Evolutionary conservation across 2,797 vertebrate species (phyloP).

Genomic region (Chloroceryle amazona): DNA sequence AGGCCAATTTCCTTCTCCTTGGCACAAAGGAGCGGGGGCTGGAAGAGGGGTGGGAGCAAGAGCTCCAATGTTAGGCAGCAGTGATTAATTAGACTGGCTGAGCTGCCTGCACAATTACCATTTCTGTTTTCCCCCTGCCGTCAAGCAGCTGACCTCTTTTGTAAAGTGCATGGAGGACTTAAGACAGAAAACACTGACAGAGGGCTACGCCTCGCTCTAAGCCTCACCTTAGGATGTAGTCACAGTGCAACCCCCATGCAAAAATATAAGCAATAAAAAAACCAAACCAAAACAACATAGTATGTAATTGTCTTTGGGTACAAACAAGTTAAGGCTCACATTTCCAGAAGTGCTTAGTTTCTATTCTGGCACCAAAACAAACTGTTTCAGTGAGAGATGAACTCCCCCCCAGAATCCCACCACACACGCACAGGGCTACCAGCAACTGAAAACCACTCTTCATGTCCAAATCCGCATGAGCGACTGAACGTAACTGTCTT

Average conservation of each 20-base stretch:
- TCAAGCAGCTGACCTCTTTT: background rate
- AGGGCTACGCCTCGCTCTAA: background rate
- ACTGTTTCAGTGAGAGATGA: background rate
- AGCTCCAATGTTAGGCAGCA: background rate
- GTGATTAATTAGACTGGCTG: background rate
- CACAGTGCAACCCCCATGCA: background rate
- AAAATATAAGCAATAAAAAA: background rate
- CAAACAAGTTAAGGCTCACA: background rate
- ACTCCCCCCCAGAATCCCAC: background rate
- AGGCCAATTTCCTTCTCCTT: background rate
- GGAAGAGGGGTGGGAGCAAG: background rate
- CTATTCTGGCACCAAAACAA: background rate
- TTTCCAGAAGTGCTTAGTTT: background rate
- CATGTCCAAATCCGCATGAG: background rate
- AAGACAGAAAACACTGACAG: background rate
- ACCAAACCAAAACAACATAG: too few species aligned
- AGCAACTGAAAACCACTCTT: background rate
- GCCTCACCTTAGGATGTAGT: background rate
- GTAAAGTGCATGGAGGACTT: background rate
- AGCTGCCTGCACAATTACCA: background rate
- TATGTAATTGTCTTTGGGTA: background rate
- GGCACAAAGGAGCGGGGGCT: background rate
- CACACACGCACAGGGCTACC: background rate
- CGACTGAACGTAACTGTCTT: background rate
- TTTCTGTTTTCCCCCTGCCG: background rate